Evolutionary conservation across 64 coral and sea anemone species (phyloP), one percentile per base, ranked within the genome.

Genomic region (Orbicella faveolata): DNA sequence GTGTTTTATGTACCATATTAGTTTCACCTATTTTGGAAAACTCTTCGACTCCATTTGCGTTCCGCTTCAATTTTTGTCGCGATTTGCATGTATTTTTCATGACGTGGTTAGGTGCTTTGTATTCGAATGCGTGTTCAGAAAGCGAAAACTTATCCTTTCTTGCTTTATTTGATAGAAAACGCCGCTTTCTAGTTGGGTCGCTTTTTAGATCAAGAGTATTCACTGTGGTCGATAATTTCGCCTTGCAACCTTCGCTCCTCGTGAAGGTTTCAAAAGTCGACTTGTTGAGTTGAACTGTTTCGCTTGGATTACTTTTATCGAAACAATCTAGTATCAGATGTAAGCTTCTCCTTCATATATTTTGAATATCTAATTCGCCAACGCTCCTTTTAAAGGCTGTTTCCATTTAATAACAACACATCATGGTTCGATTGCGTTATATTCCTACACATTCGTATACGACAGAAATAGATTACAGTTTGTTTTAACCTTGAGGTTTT

Each of bases 81-180:
- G 9, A 72, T 73, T 85, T 70, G 39, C 82, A 85, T 85, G 82
- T 85, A 85, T 85, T 73, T 84, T 85, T 85, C 39, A 85, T 85
- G 82, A 85, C 82, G 63, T 53, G 67, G 64, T 85, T 70, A 17
- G 73, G 67, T 39, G 82, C 82, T 85, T 85, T 85, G 65, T 85
- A 21, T 52, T 20, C 13, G 35, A 6, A 16, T 72, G 82, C 65
- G 37, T 73, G 82, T 72, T 14, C 12, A 52, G 82, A 53, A 85
- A 85, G 36, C 63, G 36, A 85, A 30, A 72, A 70, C 36, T 2
- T 36, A 25, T 57, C 19, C 21, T 70, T 67, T 85, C 63, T 51
- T 21, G 61, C 2, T 83, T 52, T 52, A 52, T 52, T 72, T 51
- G 23, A 52, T 67, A n/a, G 2, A 19, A 73, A 70, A 26, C 15